Evolutionary conservation across 2,888 invertebrate genomes (phyloP), one percentile per base, ranked within the genome.

Genomic region (Athetis lepigone): DNA sequence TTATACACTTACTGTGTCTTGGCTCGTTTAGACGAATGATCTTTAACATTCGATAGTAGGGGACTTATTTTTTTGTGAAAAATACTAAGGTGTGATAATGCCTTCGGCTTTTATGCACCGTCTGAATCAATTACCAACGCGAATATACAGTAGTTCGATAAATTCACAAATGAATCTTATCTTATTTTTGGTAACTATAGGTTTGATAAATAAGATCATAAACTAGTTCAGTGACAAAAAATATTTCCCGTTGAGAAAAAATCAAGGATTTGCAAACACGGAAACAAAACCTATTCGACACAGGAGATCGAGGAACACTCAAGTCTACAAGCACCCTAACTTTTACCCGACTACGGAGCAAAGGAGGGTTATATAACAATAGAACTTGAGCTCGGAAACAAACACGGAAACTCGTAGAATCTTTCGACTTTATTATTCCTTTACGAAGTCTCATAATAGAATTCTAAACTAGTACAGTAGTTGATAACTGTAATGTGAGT

Each of bases 1-100:
- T 80, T 79, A 76, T 78, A 78, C 64, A 62, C 60, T 79, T 64
- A 75, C 67, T 76, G 69, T 75, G 59, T 64, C 63, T 63, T 61
- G 42, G 49, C 27, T 54, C 54, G 29, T 63, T 59, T 23, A 43
- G 65, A 39, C 13, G 40, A 47, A 42, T 33, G n/a, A 8, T 9
- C 23, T 39, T 52, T 16, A 13, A 40, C 36, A 51, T 11, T 33
- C 1, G 0, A 8, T 16, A 9, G 9, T 11, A 23, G 2, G 13
- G n/a, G 5, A n/a, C n/a, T n/a, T n/a, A n/a, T n/a, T n/a, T n/a
- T n/a, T n/a, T n/a, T n/a, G n/a, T n/a, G n/a, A n/a, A n/a, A n/a
- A n/a, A n/a, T n/a, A n/a, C n/a, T n/a, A n/a, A n/a, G n/a, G n/a
- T n/a, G n/a, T n/a, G n/a, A n/a, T n/a, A n/a, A n/a, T n/a, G n/a